These are phyloP conservation scores for Zaprionus inermis DNA, from an alignment of 1,140 invertebrate genomes.

Conservation along the genomic window DNA sequence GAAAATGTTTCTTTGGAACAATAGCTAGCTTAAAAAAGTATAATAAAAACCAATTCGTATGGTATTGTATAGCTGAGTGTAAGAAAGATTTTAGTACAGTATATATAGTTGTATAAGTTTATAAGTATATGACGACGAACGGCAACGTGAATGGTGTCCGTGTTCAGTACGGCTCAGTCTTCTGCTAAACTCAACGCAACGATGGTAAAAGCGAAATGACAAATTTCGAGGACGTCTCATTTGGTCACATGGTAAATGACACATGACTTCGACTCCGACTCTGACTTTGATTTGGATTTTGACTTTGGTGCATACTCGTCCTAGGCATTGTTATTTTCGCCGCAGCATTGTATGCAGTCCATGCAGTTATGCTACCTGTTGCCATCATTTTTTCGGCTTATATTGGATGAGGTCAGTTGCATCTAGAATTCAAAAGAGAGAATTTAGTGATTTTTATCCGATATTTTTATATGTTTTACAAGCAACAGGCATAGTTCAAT, in stretches of 20 bases:
- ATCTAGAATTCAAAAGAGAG: constrained; percentile 51
- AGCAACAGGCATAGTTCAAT: not conserved
- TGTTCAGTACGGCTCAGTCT: constrained; percentile 70
- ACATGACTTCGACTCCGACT: constrained; percentile 37
- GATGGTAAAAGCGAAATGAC: constrained; percentile 40
- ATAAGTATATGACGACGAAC: constrained; percentile 72
- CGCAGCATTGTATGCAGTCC: constrained; percentile 84
- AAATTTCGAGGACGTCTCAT: constrained; percentile 45
- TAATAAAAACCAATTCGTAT: constrained; percentile 39
- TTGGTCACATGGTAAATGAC: constrained; percentile 23
- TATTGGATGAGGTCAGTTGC: constrained; percentile 81
- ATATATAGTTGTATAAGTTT: constrained; percentile 49
- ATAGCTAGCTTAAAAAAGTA: constrained; percentile 58
- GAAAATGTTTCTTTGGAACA: constrained; percentile 71
- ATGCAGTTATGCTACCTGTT: constrained; percentile 84
- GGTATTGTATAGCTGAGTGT: constrained; percentile 38
- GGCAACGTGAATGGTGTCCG: constrained; percentile 78
- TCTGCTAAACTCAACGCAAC: constrained; percentile 72
- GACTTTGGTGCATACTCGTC: constrained; percentile 61
- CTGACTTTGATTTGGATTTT: constrained; percentile 36
- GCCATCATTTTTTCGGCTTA: constrained; percentile 78
- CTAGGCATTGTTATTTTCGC: constrained; percentile 83
- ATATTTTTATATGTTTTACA: not conserved
- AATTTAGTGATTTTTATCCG: not conserved
- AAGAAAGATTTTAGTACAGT: not conserved